Evolutionary conservation across 2,888 invertebrate species (phyloP).

Genomic region (Eudasyphora cyanicolor): DNA sequence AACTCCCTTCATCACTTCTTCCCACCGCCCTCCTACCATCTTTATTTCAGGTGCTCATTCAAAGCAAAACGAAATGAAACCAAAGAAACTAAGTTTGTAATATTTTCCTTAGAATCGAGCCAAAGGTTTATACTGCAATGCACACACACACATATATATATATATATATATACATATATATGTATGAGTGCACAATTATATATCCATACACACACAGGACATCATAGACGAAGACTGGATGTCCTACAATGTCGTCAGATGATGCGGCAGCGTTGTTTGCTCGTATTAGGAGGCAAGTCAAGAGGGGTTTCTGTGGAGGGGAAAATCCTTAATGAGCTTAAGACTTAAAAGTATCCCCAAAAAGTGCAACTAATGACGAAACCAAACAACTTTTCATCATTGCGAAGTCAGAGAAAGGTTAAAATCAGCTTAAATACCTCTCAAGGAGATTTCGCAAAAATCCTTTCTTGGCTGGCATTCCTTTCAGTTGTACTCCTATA

Average conservation of each 20-base stretch:
- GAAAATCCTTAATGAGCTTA: slow-evolving; percentile 57
- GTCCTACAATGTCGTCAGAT: not conserved
- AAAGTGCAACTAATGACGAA: slow-evolving; percentile 57
- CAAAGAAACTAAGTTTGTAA: slow-evolving; percentile 9
- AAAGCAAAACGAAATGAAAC: slow-evolving; percentile 17
- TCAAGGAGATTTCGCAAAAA: slow-evolving; percentile 12
- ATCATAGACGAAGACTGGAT: not conserved
- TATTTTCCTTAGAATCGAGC: not conserved
- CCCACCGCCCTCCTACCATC: not conserved
- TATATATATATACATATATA: too few species aligned
- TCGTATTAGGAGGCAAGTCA: slow-evolving; percentile 17
- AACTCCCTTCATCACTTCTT: not conserved
- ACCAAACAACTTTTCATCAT: slow-evolving; percentile 41
- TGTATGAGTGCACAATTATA: not conserved
- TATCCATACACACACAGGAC: not conserved
- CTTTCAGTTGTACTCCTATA: not conserved
- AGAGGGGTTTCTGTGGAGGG: not conserved
- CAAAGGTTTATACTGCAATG: slow-evolving; percentile 1
- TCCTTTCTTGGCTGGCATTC: not conserved
- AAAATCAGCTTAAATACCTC: slow-evolving; percentile 42
- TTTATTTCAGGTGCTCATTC: not conserved
- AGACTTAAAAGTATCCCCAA: slow-evolving; percentile 44
- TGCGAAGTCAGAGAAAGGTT: slow-evolving; percentile 33
- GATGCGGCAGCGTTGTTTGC: not conserved
- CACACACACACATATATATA: too few species aligned